Evolutionary conservation across 2,888 invertebrate species (phyloP), one percentile per base, ranked within the genome.

Genomic region (Plebejus argus): DNA sequence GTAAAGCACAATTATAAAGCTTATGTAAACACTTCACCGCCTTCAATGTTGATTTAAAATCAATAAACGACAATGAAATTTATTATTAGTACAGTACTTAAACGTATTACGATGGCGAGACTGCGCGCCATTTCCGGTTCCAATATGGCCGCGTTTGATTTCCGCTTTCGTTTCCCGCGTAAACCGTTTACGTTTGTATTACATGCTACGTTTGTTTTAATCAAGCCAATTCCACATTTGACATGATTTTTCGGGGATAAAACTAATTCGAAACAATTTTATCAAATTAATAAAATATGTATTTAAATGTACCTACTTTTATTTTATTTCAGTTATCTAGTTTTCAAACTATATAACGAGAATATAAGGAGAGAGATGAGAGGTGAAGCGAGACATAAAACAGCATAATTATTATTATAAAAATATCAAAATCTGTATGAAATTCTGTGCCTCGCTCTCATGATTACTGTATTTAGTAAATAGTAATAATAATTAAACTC

Each of bases 101-200:
- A 74, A 53, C 23, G 74, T 74, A 53, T 49, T 85, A 83, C 81
- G 78, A 78, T 80, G 82, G 82, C 82, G 84, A 85, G 83, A 84
- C 83, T 84, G 84, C 84, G 84, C 84, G 82, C 87, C 89, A 92
- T 93, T 92, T 94, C 93, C 93, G 91, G 84, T 88, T 91, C 88
- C 90, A 93, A 92, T 91, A 92, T 90, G 92, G 92, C 92, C 82
- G 89, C 88, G 85, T 89, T 92, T 92, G 90, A 94, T 93, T 91
- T 94, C 93, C 93, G 91, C 87, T 84, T 83, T 83, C 86, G 87
- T 86, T 89, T 89, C 85, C 84, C 85, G 83, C 85, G 87, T 89
- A 90, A 90, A 89, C 86, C 86, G 86, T 90, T 92, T 91, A 90
- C 87, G 85, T 85, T 84, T 72, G 87, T 89, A 90, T 91, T 89